Evolutionary conservation across 2,888 invertebrate species (phyloP), one percentile per base, ranked within the genome.

Genomic region (Cenopis cana): DNA sequence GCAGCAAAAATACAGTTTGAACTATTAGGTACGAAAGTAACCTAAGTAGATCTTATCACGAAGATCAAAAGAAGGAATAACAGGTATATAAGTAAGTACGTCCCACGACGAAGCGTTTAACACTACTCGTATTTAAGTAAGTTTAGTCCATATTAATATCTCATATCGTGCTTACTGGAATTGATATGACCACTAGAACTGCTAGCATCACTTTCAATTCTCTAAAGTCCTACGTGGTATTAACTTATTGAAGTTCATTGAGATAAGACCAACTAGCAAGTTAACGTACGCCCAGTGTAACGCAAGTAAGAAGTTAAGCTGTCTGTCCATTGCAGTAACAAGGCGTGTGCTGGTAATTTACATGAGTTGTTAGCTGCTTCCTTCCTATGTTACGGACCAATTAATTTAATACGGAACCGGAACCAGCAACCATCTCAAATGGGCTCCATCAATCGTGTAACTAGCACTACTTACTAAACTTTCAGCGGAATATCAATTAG

Each of bases 401-500:
- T 93, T 92, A 92, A 93, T 93, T 89, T 91, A 87, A 89, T 85
- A 85, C 91, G 91, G 91, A 92, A 92, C 85, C 90, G 91, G 91
- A 92, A 86, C 84, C 85, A 86, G 87, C 86, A 82, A 83, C 83
- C 85, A 67, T 60, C 88, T 87, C 86, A 89, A 91, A 89, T 86
- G 88, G 87, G 85, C 84, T 89, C 60, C 65, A 70, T 70, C 70
- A 70, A 66, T 70, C 70, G 24, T 66, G 24, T 70, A 70, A 59
- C 65, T 60, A 70, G 65, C 57, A 59, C 65, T 65, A 69, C 50
- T 69, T 64, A 69, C 41, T 14, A 33, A 60, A 59, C 69, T 69
- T 61, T 50, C 52, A 38, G 50, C 50, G 52, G 24, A 46, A 68
- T 61, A 46, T 68, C 60, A 68, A 61, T 61, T 69, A 52, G 38